Percentiles rank a stretch among this genome's conserved stretches.
phyloP scores from a whole-genome alignment of 2,113 vertebrate species.

The Ptyas mucosa region DNA sequence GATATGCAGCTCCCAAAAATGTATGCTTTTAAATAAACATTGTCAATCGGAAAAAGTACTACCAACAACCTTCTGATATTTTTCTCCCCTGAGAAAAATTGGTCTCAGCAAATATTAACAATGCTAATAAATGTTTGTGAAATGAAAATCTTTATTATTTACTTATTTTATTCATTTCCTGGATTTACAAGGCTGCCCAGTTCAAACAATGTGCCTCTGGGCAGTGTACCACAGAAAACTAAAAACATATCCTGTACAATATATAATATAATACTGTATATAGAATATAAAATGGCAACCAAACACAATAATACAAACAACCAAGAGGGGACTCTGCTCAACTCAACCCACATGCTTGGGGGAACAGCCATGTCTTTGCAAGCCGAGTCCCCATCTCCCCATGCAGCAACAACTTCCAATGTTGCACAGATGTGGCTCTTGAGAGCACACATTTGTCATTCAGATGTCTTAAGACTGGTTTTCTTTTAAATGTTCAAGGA shows the following conservation, averaged over 20 bases:
- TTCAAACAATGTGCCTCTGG: background rate
- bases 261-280: background rate
- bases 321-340: background rate
- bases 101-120: background rate
- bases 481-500: background rate
- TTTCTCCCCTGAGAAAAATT: background rate
- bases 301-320: background rate
- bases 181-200: background rate
- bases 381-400: background rate
- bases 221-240: background rate
- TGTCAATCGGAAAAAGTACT: background rate
- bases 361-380: background rate
- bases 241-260: background rate
- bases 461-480: background rate
- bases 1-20: background rate
- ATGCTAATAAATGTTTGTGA: background rate
- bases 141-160: background rate
- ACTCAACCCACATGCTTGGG: background rate
- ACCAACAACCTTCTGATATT: background rate
- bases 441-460: background rate
- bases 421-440: background rate
- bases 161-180: background rate
- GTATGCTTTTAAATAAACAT: background rate
- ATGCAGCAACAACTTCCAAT: background rate
- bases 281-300: background rate